Percentiles rank a stretch among this genome's conserved stretches.
Conservation (phyloP, 2,113 vertebrate genomes). For the Lophius piscatorius region DNA sequence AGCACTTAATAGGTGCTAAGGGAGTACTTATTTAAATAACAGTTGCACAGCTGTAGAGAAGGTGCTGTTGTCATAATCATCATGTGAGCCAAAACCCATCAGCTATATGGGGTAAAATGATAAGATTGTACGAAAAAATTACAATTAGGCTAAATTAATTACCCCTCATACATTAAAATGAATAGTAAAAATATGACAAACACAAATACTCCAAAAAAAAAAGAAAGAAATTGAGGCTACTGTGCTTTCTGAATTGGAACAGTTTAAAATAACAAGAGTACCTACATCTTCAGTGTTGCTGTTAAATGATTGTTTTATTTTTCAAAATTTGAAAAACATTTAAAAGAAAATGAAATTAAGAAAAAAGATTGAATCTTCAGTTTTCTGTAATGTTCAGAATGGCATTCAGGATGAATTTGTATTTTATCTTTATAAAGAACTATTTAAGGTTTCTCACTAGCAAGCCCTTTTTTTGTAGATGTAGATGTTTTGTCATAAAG, state of each 20-base stretch:
- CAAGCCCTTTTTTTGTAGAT: conserved; percentile 39
- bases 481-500: conserved; percentile 55
- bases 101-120: too few relatives aligned
- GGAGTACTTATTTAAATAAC: too few relatives aligned
- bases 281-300: background rate
- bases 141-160: too few relatives aligned
- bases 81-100: too few relatives aligned
- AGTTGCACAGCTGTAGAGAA: too few relatives aligned
- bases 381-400: conserved; percentile 9
- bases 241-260: background rate
- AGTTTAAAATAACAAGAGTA: background rate
- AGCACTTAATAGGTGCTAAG: too few relatives aligned
- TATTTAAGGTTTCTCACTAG: conserved; percentile 45
- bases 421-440: conserved; percentile 47
- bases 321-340: background rate
- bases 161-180: too few relatives aligned
- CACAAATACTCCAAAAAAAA: too few relatives aligned
- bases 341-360: background rate
- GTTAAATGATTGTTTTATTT: background rate
- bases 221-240: too few relatives aligned
- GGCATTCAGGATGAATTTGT: conserved; percentile 26
- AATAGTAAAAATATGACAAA: too few relatives aligned
- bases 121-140: too few relatives aligned
- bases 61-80: too few relatives aligned
- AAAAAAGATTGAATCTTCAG: background rate